Evolutionary conservation across 2,113 vertebrate species (phyloP).

Genomic region (Etheostoma spectabile): DNA sequence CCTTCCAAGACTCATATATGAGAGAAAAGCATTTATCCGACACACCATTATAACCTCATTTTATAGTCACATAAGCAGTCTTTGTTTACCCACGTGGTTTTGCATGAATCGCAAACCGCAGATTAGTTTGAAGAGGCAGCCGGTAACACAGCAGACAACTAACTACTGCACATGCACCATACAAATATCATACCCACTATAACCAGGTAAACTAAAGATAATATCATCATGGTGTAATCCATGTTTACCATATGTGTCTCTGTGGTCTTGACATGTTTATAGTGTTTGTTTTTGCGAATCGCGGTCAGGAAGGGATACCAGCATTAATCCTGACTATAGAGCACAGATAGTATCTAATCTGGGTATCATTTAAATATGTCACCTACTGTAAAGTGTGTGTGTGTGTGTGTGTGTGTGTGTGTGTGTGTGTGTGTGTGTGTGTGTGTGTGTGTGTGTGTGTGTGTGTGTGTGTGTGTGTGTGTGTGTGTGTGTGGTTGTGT

Average conservation of each 20-base stretch:
- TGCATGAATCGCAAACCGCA: neutral
- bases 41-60: neutral
- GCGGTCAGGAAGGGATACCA: constrained; percentile 14
- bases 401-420: constrained; percentile 13
- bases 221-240: constrained; percentile 42
- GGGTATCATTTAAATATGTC: constrained; percentile 58
- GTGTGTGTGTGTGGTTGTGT: constrained; percentile 12
- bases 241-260: constrained; percentile 31
- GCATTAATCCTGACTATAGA: constrained; percentile 6
- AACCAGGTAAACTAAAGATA: constrained; percentile 46
- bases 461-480: constrained; percentile 13
- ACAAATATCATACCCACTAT: constrained; percentile 5
- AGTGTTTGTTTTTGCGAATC: constrained; percentile 42
- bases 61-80: neutral
- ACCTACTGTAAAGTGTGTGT: neutral
- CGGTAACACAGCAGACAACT: constrained; percentile 1
- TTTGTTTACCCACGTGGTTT: neutral
- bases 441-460: constrained; percentile 22
- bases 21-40: neutral
- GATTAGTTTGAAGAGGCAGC: neutral
- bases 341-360: constrained; percentile 54
- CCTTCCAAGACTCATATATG: neutral
- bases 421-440: constrained; percentile 15
- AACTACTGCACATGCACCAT: constrained; percentile 6
- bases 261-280: constrained; percentile 22